Evolutionary conservation across 2,888 invertebrate species (phyloP).

Genomic region (Omphaloscelis lunosa): DNA sequence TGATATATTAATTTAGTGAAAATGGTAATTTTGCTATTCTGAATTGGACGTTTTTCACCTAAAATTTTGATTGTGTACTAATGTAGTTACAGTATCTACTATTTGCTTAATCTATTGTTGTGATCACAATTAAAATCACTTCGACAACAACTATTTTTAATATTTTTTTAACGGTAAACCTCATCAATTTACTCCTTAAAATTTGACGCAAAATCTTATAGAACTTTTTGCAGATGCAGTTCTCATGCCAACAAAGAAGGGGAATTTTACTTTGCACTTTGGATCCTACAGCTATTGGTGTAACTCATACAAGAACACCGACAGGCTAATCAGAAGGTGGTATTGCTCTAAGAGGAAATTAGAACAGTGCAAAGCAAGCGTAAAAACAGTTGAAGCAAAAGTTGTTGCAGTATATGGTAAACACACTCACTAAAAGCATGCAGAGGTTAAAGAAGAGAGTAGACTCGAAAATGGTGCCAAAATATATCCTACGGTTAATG

Average conservation of each 20-base stretch:
- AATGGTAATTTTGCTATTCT: too few relatives aligned
- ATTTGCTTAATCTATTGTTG: background rate
- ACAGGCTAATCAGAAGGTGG: conserved; percentile 41
- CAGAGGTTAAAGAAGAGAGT: background rate
- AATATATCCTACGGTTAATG: background rate
- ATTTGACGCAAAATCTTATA: background rate
- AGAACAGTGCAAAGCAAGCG: conserved; percentile 41
- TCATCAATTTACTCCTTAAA: background rate
- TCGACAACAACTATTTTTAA: background rate
- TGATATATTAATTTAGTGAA: too few relatives aligned
- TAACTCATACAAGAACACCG: conserved; percentile 49
- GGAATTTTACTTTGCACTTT: conserved; percentile 67
- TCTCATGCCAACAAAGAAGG: conserved; percentile 53
- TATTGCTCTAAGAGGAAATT: conserved; percentile 59
- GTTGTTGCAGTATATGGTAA: conserved; percentile 41
- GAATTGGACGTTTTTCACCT: too few relatives aligned
- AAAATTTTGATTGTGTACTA: too few relatives aligned
- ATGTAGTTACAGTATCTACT: background rate
- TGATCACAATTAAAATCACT: background rate
- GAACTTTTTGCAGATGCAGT: conserved; percentile 52
- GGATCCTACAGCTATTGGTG: conserved; percentile 73
- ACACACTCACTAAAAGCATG: conserved; percentile 45
- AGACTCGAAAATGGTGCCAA: background rate
- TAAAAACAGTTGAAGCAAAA: conserved; percentile 45
- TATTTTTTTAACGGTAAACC: background rate